Conservation (phyloP, 2,888 invertebrate genomes). For the Pemphredon lugubris region DNA sequence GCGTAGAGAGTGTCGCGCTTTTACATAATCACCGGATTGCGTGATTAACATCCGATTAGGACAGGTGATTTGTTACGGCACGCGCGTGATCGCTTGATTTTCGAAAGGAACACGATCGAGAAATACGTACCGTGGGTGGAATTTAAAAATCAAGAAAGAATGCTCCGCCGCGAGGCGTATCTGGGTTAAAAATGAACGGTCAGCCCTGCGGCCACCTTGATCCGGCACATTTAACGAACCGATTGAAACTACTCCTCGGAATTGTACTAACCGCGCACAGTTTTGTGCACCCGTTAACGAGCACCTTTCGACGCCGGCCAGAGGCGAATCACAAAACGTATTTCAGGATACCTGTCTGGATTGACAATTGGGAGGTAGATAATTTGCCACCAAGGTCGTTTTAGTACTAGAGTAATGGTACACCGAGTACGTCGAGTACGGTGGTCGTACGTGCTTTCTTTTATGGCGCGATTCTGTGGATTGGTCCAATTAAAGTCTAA, state of each 20-base stretch:
- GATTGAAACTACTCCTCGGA: background rate
- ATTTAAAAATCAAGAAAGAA: background rate
- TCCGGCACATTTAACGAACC: background rate
- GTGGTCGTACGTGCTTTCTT: no score
- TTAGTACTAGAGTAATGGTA: no score
- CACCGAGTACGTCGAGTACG: no score
- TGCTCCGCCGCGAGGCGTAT: conserved; percentile 1
- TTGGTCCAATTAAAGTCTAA: no score
- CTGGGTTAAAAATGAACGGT: conserved; percentile 41
- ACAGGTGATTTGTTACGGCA: background rate
- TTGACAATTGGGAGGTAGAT: no score
- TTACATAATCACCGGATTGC: background rate
- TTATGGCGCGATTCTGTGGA: no score
- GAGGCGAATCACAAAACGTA: no score
- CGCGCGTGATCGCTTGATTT: background rate
- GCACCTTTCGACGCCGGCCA: background rate
- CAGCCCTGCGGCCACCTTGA: background rate
- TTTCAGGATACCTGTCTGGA: no score
- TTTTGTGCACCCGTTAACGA: no score
- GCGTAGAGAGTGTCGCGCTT: background rate
- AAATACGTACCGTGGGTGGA: background rate
- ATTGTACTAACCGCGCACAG: background rate
- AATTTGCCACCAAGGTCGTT: no score
- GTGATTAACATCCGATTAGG: background rate
- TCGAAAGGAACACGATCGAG: conserved; percentile 7